phyloP scores from a whole-genome alignment of 2,113 vertebrate species.

The Arvicanthis niloticus region DNA sequence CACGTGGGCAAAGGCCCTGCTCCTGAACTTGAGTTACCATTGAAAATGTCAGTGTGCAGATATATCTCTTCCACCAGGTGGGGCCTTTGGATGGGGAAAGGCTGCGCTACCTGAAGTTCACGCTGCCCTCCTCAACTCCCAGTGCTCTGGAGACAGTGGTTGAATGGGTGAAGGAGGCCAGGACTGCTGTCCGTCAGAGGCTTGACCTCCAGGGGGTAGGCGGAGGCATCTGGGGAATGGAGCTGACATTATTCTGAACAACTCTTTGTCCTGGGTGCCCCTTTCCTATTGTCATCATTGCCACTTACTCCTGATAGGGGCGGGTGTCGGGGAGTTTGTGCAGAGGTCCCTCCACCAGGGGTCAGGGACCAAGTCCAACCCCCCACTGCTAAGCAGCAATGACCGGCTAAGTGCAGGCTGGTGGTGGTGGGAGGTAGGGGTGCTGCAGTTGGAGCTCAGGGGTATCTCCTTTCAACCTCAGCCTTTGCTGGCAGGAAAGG shows the following conservation, averaged over 20 bases:
- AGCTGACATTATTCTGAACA: neutral
- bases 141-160: neutral
- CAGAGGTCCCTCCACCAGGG: conserved; percentile 39
- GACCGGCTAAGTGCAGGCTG: neutral
- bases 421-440: neutral
- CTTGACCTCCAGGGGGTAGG: conserved; percentile 43
- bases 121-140: neutral
- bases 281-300: neutral
- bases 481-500: conserved; percentile 42
- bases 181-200: neutral
- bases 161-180: neutral
- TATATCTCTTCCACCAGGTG: neutral
- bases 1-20: conserved; percentile 51
- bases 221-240: neutral
- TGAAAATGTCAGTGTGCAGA: conserved; percentile 35
- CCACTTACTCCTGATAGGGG: neutral
- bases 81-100: neutral
- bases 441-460: neutral
- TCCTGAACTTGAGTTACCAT: conserved; percentile 67
- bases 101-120: neutral
- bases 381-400: conserved; percentile 28
- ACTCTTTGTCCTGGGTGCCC: neutral
- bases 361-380: neutral
- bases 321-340: conserved; percentile 32
- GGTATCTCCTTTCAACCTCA: conserved; percentile 67